Base-by-base conservation (phyloP, 2,888 invertebrate species). In the Eurytoma adleriae region DNA sequence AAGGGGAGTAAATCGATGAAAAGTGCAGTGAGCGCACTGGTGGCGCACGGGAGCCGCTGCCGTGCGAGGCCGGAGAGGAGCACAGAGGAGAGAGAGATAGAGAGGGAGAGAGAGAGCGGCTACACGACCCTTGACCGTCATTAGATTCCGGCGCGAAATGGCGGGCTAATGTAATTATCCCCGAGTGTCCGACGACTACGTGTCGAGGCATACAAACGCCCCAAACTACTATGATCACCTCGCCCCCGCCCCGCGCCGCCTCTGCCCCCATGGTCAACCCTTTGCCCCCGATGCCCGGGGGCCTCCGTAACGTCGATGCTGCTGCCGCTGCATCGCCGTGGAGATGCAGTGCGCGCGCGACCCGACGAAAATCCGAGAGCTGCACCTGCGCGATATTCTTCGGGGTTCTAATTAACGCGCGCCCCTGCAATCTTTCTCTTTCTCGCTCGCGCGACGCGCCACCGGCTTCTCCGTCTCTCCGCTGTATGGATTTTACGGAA, bases 91-190 rank as follows among this genome's bases (percentile, higher is more conserved):
- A 7, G 1, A 7, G 40, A 7, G 7, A 52, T 54, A 27, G 10
- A 7, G n/a, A 24, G 56, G 16, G 24, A 7, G 7, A 27, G 52
- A 18, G 54, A 14, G 18, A 40, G 24, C 56, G 27, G 64, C 52
- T 30, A 70, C 18, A 20, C 64, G 62, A 71, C 82, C 77, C 79
- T 77, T 79, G 79, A 82, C 79, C 82, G 77, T 66, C 77, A 82
- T 82, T 82, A 83, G 84, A 80, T 77, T 83, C 82, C 69, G 24
- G 66, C 79, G 68, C 73, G 81, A 83, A 80, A 83, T 83, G 84
- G 83, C 83, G 83, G 84, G 83, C 86, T 88, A 87, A 88, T 87
- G 84, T 86, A 87, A 88, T 88, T 86, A 88, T 86, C 87, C 79
- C 83, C 82, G 85, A 89, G 88, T 86, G 86, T 86, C 83, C 83